phyloP scores from a whole-genome alignment of 2,113 vertebrate genomes.

The Eupsittula cactorum region DNA sequence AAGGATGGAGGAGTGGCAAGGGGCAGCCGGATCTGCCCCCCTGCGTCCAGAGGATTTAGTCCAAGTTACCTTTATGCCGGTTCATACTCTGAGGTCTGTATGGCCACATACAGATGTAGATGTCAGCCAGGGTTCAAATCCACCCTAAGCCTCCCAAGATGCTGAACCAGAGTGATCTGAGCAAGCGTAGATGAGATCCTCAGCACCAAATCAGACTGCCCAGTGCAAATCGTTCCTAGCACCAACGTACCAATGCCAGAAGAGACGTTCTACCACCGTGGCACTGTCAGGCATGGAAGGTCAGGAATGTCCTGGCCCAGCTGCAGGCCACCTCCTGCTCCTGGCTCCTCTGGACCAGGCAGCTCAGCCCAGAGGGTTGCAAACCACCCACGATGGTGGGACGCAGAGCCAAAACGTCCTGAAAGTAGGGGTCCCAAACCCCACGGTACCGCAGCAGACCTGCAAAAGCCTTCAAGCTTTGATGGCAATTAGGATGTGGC shows the following conservation, averaged over 20 bases:
- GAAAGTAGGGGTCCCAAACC: background rate
- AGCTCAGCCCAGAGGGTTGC: background rate
- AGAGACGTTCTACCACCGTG: background rate
- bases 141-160: background rate
- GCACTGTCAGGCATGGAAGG: background rate
- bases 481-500: background rate
- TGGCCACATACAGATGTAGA: rapidly evolving
- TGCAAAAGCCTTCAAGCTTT: background rate
- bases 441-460: background rate
- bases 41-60: background rate
- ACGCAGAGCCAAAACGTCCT: background rate
- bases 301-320: background rate
- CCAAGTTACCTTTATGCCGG: background rate
- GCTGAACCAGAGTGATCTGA: background rate
- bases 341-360: background rate
- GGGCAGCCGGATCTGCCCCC: background rate
- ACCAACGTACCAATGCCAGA: background rate
- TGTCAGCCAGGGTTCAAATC: background rate
- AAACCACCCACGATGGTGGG: background rate
- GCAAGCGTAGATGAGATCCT: background rate
- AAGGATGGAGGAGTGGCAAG: background rate
- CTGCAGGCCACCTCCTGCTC: background rate
- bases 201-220: background rate
- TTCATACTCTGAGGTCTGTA: background rate
- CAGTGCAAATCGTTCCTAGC: background rate